Evolutionary conservation across 53 echinoderm and acorn worm species (phyloP).

Genomic region (Zoroaster sp.): DNA sequence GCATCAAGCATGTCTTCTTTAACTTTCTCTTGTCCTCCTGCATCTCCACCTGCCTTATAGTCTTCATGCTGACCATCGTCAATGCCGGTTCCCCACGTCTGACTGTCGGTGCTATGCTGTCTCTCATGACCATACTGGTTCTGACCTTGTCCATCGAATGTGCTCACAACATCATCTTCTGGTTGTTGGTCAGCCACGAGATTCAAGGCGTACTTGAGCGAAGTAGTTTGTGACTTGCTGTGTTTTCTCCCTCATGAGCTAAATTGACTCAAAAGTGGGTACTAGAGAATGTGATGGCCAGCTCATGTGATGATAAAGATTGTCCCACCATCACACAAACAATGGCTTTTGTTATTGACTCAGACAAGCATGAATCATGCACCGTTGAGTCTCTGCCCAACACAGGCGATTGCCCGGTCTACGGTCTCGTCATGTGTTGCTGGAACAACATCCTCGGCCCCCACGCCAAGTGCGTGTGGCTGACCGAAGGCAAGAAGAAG

Average conservation of each 20-base stretch:
- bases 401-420: constrained; percentile 71
- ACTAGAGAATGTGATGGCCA: constrained; percentile 29
- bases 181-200: constrained; percentile 81
- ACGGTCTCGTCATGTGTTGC: constrained; percentile 82
- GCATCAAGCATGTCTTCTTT: constrained; percentile 87
- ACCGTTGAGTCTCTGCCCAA: constrained; percentile 11
- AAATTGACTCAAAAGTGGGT: no score
- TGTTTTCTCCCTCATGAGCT: not conserved
- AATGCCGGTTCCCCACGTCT: constrained; percentile 82
- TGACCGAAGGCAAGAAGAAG: constrained; percentile 67
- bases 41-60: constrained; percentile 70
- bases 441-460: constrained; percentile 99
- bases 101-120: constrained; percentile 84
- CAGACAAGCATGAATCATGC: not conserved
- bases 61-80: constrained; percentile 83
- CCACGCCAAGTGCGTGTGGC: constrained; percentile 82
- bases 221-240: not conserved
- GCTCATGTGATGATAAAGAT: not conserved
- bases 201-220: constrained; percentile 53
- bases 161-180: constrained; percentile 95
- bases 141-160: constrained; percentile 94
- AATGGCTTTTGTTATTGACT: constrained; percentile 4
- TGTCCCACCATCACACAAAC: not conserved
- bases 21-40: constrained; percentile 89
- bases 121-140: constrained; percentile 81